Evolutionary conservation across 1,140 invertebrate genomes (phyloP).

Genomic region (Drosophila busckii): DNA sequence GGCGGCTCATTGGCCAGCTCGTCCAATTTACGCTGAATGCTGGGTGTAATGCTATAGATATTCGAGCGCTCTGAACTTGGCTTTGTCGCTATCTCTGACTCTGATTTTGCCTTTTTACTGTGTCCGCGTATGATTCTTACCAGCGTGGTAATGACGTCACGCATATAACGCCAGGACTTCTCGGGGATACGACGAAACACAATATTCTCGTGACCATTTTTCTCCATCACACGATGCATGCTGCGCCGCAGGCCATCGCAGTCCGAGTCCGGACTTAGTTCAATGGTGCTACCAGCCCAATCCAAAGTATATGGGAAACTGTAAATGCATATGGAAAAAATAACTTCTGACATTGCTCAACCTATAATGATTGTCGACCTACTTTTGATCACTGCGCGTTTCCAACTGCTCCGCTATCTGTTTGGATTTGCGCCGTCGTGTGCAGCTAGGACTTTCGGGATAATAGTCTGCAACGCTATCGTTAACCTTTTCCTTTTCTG

Average conservation of each 20-base stretch:
- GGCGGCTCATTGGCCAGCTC: constrained; percentile 52
- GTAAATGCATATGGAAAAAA: not conserved
- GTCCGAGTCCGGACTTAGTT: constrained; percentile 52
- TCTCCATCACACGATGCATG: constrained; percentile 69
- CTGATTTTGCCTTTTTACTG: constrained; percentile 15
- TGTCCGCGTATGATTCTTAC: constrained; percentile 78
- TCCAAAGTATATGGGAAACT: constrained; percentile 65
- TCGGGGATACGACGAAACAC: constrained; percentile 79
- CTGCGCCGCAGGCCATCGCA: constrained; percentile 39
- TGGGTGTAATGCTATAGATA: constrained; percentile 66
- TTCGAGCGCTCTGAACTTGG: constrained; percentile 33
- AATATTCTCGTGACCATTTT: constrained; percentile 73
- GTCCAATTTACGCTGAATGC: constrained; percentile 56
- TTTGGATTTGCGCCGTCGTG: constrained; percentile 47
- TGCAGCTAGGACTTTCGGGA: constrained; percentile 63
- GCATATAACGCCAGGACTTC: constrained; percentile 81
- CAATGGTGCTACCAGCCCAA: constrained; percentile 74
- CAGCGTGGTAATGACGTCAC: constrained; percentile 82
- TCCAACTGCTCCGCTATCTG: constrained; percentile 42
- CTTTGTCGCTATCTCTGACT: too few relatives aligned
- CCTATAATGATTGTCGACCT: constrained; percentile 19
- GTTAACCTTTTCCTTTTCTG: constrained; percentile 69
- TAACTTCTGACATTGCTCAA: not conserved
- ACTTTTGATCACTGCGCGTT: constrained; percentile 72
- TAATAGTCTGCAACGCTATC: constrained; percentile 61